Evolutionary conservation across 2,888 invertebrate genomes (phyloP).

Genomic region (Scaptodrosophila latifasciaeformis): DNA sequence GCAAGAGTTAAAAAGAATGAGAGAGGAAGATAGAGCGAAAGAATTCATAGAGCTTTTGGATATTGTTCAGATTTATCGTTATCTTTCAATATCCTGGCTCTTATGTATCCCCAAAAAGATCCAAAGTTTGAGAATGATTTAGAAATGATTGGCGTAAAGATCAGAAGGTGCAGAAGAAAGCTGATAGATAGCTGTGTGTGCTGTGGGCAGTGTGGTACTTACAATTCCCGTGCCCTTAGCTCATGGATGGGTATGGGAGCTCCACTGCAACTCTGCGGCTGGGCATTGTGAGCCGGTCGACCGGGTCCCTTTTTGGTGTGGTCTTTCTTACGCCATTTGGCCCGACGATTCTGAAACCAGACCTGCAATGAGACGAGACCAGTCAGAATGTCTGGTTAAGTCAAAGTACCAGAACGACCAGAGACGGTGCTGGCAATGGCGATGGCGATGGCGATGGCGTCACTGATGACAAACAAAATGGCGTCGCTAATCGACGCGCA

Average conservation of each 20-base stretch:
- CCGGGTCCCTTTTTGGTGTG: conserved; percentile 98
- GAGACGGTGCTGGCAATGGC: neutral
- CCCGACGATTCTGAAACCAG: conserved; percentile 98
- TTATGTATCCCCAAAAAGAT: too few relatives aligned
- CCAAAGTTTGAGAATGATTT: too few relatives aligned
- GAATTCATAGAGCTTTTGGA: too few relatives aligned
- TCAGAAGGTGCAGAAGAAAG: too few relatives aligned
- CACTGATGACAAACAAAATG: conserved; percentile 47
- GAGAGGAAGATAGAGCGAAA: neutral
- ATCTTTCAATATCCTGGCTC: too few relatives aligned
- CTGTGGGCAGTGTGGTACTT: too few relatives aligned
- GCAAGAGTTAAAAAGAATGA: neutral
- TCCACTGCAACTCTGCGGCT: conserved; percentile 96
- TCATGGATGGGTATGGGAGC: conserved; percentile 95
- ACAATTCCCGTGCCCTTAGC: conserved; percentile 85
- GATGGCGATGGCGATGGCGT: neutral
- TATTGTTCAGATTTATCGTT: too few relatives aligned
- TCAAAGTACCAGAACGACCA: neutral
- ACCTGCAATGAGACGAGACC: conserved; percentile 82
- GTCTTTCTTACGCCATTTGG: conserved; percentile 99
- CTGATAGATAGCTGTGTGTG: too few relatives aligned
- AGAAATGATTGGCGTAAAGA: too few relatives aligned
- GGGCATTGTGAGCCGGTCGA: conserved; percentile 96
- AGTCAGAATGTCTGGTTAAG: too few relatives aligned
- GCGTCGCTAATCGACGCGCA: conserved; percentile 56